Evolutionary conservation across 2,113 vertebrate genomes (phyloP).

Genomic region (Myotis yumanensis): DNA sequence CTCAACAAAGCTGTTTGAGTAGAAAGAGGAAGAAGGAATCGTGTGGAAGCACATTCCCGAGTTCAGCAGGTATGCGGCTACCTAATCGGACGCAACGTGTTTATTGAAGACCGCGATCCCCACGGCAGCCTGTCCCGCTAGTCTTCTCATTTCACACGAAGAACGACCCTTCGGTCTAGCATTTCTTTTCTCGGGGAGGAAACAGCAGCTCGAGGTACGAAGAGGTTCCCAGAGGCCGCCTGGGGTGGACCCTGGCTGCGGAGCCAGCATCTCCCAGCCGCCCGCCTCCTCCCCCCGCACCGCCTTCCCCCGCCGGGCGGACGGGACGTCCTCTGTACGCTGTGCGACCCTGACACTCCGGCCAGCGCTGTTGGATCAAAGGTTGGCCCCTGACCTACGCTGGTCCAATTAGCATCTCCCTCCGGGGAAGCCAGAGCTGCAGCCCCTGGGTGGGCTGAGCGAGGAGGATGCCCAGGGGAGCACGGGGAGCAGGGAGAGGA

Average conservation of each 20-base stretch:
- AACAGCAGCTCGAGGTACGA: neutral
- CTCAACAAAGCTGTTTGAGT: neutral
- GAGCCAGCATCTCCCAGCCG: neutral
- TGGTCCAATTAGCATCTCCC: slow-evolving; percentile 43
- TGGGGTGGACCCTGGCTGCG: neutral
- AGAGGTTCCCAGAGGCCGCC: neutral
- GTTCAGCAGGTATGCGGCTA: accelerated
- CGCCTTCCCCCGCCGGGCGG: neutral
- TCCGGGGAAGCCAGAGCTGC: neutral
- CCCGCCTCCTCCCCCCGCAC: neutral
- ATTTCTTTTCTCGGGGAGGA: neutral
- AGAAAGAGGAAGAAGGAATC: neutral
- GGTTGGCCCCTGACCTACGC: slow-evolving; percentile 25
- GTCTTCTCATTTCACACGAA: neutral
- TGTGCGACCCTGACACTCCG: slow-evolving; percentile 15
- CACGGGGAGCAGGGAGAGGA: neutral
- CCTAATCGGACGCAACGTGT: accelerated
- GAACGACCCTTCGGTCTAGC: neutral
- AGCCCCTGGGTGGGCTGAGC: neutral
- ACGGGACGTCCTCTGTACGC: neutral
- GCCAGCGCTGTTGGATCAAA: slow-evolving; percentile 14
- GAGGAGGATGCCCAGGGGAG: neutral
- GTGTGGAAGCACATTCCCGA: neutral
- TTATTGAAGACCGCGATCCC: no score
- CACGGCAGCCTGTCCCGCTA: accelerated